Conservation (phyloP, 53 echinoderm and acorn worm genomes). For the Patiria pectinifera region DNA sequence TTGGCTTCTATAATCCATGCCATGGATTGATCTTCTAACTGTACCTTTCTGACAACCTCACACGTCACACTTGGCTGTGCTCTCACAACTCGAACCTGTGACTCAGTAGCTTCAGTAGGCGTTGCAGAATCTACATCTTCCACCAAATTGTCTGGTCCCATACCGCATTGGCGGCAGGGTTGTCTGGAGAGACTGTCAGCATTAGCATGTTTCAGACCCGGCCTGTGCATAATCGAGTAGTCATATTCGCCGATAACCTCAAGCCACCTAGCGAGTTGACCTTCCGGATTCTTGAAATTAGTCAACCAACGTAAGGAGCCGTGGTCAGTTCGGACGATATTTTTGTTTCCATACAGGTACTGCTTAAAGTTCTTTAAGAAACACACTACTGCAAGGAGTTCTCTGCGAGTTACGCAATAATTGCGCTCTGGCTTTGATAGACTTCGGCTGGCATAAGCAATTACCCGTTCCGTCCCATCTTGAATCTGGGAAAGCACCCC, state of each 20-base stretch:
- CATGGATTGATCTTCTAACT: slow-evolving; percentile 24
- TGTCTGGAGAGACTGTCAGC: slow-evolving; percentile 45
- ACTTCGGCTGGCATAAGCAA: slow-evolving; percentile 34
- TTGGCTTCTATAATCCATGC: slow-evolving; percentile 34
- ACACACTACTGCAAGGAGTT: slow-evolving; percentile 27
- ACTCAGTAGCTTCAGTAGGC: too few species aligned
- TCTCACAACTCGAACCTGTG: not conserved
- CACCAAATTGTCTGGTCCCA: not conserved
- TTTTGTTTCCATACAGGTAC: slow-evolving; percentile 28
- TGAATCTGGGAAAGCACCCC: slow-evolving; percentile 25
- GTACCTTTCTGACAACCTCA: not conserved
- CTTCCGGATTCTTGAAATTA: slow-evolving; percentile 26
- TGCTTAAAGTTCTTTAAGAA: slow-evolving; percentile 21
- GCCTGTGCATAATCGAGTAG: slow-evolving; percentile 8
- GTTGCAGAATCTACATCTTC: too few species aligned
- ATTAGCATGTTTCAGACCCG: slow-evolving; percentile 1
- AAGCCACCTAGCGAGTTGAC: slow-evolving; percentile 38
- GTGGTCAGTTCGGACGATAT: slow-evolving; percentile 29
- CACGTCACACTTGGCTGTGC: not conserved
- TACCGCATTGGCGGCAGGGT: slow-evolving; percentile 49
- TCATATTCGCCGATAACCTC: slow-evolving; percentile 40
- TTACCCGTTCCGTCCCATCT: slow-evolving; percentile 19
- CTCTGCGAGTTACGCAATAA: slow-evolving; percentile 49
- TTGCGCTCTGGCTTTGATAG: slow-evolving; percentile 30
- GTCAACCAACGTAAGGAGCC: slow-evolving; percentile 26